Evolutionary conservation across 2,888 invertebrate genomes (phyloP), one percentile per base, ranked within the genome.

Genomic region (Linnaemya tessellans): DNA sequence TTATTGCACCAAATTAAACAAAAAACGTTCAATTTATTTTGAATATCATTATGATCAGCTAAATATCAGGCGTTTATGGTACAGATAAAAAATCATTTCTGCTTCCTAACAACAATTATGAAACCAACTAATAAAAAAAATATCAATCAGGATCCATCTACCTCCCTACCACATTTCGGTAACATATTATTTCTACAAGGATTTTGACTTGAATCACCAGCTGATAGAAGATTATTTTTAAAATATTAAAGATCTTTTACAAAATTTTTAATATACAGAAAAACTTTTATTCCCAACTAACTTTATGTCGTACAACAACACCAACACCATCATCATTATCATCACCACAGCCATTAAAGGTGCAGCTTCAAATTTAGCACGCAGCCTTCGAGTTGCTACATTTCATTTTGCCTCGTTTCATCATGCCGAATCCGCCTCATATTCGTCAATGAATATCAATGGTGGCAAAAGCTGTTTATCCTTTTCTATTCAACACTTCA

Each of bases 391-490:
- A 67, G 51, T 43, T 67, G 41, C 8, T 67, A 51, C 46, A 80
- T 67, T 80, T 46, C 25, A 49, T 51, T 54, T 60, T 68, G 65
- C 80, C 35, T 73, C 25, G 54, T 62, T 68, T 62, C 25, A 68
- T 81, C 68, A 60, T 75, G 60, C 30, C 74, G 60, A 54, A 54
- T 25, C 43, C 75, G 38, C 43, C 54, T 46, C 62, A 56, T 62
- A 64, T 64, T 75, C 75, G 62, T 75, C 75, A 81, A 70, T 73
- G 43, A 80, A 71, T 62, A 46, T 84, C 73, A 54, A 73, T 86
- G 84, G 80, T 86, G 87, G 84, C 74, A 81, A 51, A 81, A 77
- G 41, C 58, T 18, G 58, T 65, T 81, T 49, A 54, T 70, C 20
- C 15, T 51, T 56, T 41, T 54, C 62, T 67, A 73, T 78, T 60